Conservation (phyloP, 2,797 vertebrate species). For the Cygnus olor region DNA sequence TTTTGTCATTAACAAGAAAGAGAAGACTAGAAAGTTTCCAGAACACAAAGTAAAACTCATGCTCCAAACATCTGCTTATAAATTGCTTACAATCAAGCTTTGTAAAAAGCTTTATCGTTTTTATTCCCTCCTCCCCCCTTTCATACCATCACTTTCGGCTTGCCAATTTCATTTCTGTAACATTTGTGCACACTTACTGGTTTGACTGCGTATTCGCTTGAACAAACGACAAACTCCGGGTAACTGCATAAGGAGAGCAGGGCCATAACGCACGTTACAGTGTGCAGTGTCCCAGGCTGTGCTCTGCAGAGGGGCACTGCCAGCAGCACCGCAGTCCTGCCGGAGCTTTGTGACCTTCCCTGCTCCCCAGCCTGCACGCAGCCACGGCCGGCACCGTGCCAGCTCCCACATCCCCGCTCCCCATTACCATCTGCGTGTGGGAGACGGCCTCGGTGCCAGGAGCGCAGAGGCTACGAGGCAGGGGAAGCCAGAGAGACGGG, state of each 20-base stretch:
- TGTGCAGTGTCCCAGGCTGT: rapidly evolving
- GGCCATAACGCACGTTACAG: rapidly evolving
- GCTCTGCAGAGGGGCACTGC: background rate
- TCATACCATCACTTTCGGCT: background rate
- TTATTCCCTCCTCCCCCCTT: background rate
- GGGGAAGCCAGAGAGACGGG: slow-evolving; percentile 45
- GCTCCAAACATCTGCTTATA: slow-evolving; percentile 26
- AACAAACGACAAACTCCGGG: rapidly evolving
- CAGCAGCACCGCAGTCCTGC: background rate
- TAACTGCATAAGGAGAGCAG: background rate
- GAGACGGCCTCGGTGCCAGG: background rate
- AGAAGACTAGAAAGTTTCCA: background rate
- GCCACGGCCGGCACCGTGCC: background rate
- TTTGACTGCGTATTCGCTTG: background rate
- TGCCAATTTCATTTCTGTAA: background rate
- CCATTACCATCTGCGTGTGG: background rate
- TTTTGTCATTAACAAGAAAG: background rate
- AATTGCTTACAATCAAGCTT: background rate
- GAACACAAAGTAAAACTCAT: background rate
- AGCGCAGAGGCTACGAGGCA: background rate
- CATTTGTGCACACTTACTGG: background rate
- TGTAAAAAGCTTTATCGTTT: background rate
- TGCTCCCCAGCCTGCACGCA: background rate
- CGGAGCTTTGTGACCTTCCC: background rate
- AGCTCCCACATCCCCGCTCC: background rate